These are phyloP conservation scores for Nothobranchius furzeri DNA, from an alignment of 2,113 vertebrate genomes.

Conservation along the genomic window DNA sequence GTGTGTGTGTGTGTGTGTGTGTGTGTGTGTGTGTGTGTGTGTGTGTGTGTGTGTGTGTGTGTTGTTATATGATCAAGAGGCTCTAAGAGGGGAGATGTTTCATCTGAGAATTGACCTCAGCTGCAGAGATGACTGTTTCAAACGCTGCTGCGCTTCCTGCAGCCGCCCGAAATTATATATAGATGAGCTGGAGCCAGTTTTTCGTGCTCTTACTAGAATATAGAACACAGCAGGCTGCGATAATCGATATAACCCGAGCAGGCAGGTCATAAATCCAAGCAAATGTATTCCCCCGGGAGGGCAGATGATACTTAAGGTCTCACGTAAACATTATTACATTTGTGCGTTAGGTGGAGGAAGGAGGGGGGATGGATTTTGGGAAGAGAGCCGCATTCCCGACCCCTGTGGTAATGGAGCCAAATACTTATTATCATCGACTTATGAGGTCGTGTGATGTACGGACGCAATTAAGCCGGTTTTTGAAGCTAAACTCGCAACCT, in stretches of 20 bases:
- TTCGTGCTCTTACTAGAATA: conserved; percentile 54
- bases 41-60: conserved; percentile 7
- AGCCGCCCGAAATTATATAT: conserved; percentile 51
- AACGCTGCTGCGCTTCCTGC: conserved; percentile 6
- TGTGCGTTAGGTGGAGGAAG: background rate
- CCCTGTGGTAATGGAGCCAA: conserved; percentile 37
- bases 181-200: conserved; percentile 53
- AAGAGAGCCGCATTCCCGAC: conserved; percentile 13
- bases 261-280: conserved; percentile 68
- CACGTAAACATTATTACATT: conserved; percentile 41
- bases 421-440: conserved; percentile 57
- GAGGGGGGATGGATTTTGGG: background rate
- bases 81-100: conserved; percentile 30
- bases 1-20: conserved; percentile 9
- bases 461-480: conserved; percentile 60
- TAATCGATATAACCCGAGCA: conserved; percentile 64
- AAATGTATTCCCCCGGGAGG: conserved; percentile 63
- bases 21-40: background rate
- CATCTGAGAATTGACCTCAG: conserved; percentile 56
- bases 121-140: conserved; percentile 49
- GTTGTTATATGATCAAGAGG: conserved; percentile 40
- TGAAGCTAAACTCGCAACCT: conserved; percentile 53
- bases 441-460: conserved; percentile 55
- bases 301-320: conserved; percentile 33
- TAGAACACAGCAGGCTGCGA: conserved; percentile 42